These are phyloP conservation scores for Oreotrochilus melanogaster DNA, from an alignment of 2,113 vertebrate genomes.

Conservation along the genomic window DNA sequence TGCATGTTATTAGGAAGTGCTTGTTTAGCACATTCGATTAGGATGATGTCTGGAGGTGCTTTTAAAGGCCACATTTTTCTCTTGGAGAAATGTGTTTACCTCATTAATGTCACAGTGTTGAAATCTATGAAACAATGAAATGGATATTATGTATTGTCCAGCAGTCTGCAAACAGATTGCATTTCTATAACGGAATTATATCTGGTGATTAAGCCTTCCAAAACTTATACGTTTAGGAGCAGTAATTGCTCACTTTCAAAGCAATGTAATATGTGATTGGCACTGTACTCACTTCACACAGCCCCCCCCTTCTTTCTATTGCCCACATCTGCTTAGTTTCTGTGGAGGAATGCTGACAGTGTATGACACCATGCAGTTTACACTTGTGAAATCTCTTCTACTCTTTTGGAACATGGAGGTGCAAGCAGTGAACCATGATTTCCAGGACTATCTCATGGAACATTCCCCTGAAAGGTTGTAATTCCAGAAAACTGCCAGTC, in stretches of 20 bases:
- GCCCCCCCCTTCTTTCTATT: neutral
- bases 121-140: neutral
- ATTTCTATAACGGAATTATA: neutral
- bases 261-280: neutral
- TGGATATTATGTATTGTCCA: neutral
- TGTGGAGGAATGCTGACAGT: neutral
- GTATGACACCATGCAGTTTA: neutral
- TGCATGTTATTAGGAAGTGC: accelerated
- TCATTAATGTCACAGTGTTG: neutral
- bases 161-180: neutral
- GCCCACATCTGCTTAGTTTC: neutral
- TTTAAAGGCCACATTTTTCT: neutral
- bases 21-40: neutral
- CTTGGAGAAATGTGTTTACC: neutral
- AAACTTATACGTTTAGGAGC: neutral
- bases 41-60: neutral
- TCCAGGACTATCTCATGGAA: neutral
- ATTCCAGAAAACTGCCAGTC: neutral
- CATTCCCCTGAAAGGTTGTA: neutral
- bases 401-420: neutral
- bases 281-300: neutral
- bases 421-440: neutral
- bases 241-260: neutral
- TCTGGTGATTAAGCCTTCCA: neutral
- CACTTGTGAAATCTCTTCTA: neutral